Base-by-base conservation (phyloP, 2,113 vertebrate genomes). In the Hypocryptadius cinnamomeus region DNA sequence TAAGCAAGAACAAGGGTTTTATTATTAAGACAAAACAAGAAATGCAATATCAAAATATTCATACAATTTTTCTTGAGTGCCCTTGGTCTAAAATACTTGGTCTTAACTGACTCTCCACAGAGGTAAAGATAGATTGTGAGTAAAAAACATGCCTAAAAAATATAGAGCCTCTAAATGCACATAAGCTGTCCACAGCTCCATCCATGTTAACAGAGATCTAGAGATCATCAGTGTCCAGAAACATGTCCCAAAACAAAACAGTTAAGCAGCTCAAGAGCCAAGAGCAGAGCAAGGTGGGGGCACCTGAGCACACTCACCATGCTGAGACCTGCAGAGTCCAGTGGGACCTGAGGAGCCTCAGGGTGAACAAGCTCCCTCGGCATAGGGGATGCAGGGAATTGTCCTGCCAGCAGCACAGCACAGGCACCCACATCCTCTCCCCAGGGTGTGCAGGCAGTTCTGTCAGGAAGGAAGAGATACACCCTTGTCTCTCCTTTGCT, bases 1-100 rank as follows among this genome's bases (percentile, higher is more conserved):
- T 86, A 89, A 91, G 54, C 23, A 88, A 44, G 33, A 83, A 89
- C 28, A 90, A 92, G 53, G 74, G 73, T 90, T 96, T 91, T 89
- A 83, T 78, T 93, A 60, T 88, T 63, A 57, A 88, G 48, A 80
- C 40, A 83, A 66, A 92, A 54, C 9, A 72, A 50, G 74, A 91
- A 93, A 90, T 65, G 45, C 59, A 85, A 73, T 87, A 91, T 54
- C 65, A 79, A 80, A 92, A 92, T 13, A 40, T 9, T 80, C 27
- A 63, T 42, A 66, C 15, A 53, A 27, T 73, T 86, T 85, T 81
- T 57, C 28, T 83, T 65, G 33, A 37, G 3, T 64, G 16, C 3
- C 31, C 15, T 80, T 42, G 7, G 22, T 71, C 15, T 82, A 83
- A 87, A 90, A 3, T 50, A 72, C 19, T 87, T 63, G 54, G 30